Percentiles rank a stretch among this genome's conserved stretches.
Conservation (phyloP, 2,113 vertebrate species). For the Zosterops pallidus region DNA sequence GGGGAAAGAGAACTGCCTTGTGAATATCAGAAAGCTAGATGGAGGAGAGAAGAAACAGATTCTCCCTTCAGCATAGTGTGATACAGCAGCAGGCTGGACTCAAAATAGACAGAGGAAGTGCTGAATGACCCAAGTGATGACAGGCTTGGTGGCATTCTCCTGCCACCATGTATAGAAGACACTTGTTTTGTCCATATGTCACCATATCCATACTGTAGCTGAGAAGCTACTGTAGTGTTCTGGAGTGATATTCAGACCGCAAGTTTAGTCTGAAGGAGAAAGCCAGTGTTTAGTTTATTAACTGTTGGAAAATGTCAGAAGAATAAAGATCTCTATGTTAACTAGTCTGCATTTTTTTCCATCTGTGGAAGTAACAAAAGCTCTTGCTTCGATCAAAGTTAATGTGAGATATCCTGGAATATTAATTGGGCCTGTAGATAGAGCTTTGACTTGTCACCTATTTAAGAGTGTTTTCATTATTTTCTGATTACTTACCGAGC, state of each 20-base stretch:
- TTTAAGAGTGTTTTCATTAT: conserved; percentile 41
- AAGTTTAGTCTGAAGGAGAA: neutral
- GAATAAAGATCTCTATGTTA: neutral
- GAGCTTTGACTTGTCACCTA: conserved; percentile 36
- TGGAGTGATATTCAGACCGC: neutral
- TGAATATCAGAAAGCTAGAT: conserved; percentile 1
- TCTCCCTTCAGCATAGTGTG: neutral
- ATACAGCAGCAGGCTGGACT: conserved; percentile 34
- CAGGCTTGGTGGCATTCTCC: conserved; percentile 51
- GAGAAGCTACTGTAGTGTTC: neutral
- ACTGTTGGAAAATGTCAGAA: conserved; percentile 9
- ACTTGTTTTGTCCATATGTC: conserved; percentile 57
- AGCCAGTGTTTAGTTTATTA: conserved; percentile 25
- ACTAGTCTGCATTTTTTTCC: neutral
- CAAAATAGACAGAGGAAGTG: conserved; percentile 44
- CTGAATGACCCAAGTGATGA: conserved; percentile 55
- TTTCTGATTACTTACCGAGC: conserved; percentile 30
- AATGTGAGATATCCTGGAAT: conserved; percentile 7
- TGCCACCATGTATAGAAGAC: neutral
- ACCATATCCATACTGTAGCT: neutral
- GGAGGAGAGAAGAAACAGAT: conserved; percentile 44
- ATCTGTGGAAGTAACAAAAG: conserved; percentile 1
- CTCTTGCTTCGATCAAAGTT: neutral
- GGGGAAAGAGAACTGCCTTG: neutral
- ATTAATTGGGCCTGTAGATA: neutral